These are phyloP conservation scores for Tortrix viridana DNA, from an alignment of 2,888 invertebrate genomes.

Conservation along the genomic window DNA sequence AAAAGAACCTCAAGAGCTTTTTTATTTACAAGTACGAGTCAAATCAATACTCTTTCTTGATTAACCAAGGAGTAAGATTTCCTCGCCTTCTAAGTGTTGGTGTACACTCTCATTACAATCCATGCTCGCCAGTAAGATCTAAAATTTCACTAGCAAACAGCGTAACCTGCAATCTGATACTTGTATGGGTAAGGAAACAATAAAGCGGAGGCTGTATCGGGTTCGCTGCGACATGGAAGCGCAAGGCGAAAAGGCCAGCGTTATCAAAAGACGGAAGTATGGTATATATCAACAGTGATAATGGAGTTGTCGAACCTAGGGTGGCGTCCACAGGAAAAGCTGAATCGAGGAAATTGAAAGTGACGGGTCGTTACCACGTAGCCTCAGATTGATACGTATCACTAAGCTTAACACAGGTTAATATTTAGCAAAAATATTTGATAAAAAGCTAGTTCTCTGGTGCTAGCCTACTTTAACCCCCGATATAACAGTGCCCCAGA, in stretches of 20 bases:
- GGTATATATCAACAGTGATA: conserved; percentile 78
- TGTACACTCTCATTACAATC: background rate
- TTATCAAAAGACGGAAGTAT: conserved; percentile 68
- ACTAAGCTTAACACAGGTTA: too few relatives aligned
- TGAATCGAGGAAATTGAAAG: conserved; percentile 48
- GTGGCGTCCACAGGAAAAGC: conserved; percentile 65
- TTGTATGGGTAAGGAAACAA: conserved; percentile 51
- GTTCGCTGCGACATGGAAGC: conserved; percentile 22
- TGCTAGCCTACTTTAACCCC: too few relatives aligned
- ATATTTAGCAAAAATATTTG: too few relatives aligned
- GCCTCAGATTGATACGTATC: too few relatives aligned
- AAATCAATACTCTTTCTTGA: too few relatives aligned
- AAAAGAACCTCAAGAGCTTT: too few relatives aligned
- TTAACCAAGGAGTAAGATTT: background rate
- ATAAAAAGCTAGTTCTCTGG: too few relatives aligned
- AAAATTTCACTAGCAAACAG: conserved; percentile 35
- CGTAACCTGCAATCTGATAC: conserved; percentile 54
- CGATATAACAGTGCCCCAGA: too few relatives aligned
- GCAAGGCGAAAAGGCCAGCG: conserved; percentile 62
- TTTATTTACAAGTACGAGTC: too few relatives aligned
- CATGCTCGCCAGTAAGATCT: conserved; percentile 9
- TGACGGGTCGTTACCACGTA: background rate
- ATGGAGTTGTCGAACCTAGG: conserved; percentile 71
- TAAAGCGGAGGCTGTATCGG: conserved; percentile 47
- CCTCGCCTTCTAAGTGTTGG: background rate